Evolutionary conservation across 1,140 invertebrate genomes (phyloP).

Genomic region (Onthophagus taurus): DNA sequence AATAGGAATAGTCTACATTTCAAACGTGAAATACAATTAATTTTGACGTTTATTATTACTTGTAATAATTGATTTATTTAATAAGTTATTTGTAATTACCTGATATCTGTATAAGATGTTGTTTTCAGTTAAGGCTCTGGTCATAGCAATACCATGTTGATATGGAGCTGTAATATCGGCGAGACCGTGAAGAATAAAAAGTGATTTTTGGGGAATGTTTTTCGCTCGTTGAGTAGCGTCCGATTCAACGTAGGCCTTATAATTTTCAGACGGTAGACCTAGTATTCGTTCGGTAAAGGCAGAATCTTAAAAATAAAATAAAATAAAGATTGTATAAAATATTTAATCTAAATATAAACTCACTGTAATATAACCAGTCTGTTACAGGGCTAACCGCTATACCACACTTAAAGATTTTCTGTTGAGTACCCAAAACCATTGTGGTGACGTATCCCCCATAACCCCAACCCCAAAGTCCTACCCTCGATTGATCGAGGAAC

Average conservation of each 20-base stretch:
- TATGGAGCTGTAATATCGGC: slow-evolving; percentile 87
- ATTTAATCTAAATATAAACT: slow-evolving; percentile 35
- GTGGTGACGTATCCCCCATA: slow-evolving; percentile 89
- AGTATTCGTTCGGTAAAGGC: slow-evolving; percentile 90
- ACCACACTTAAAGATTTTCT: slow-evolving; percentile 82
- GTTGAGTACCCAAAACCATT: slow-evolving; percentile 77
- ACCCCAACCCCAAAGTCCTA: slow-evolving; percentile 95
- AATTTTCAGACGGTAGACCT: slow-evolving; percentile 79
- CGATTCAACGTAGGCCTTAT: slow-evolving; percentile 84
- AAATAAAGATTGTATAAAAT: background rate
- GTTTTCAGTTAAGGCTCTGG: slow-evolving; percentile 74
- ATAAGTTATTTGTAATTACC: no score
- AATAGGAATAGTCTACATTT: no score
- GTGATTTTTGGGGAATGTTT: slow-evolving; percentile 73
- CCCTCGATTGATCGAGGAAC: slow-evolving; percentile 76
- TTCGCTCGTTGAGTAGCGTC: slow-evolving; percentile 79
- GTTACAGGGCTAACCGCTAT: slow-evolving; percentile 88
- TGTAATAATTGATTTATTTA: no score
- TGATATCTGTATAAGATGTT: slow-evolving; percentile 85
- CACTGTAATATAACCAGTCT: slow-evolving; percentile 92
- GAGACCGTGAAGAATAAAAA: slow-evolving; percentile 83
- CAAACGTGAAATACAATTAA: no score
- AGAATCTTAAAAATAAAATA: slow-evolving; percentile 58
- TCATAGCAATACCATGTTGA: slow-evolving; percentile 80
- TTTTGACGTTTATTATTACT: no score